Percentiles rank a stretch among this genome's conserved stretches.
phyloP scores from a whole-genome alignment of 2,888 invertebrate genomes.

The Oxyscelio sp. region DNA sequence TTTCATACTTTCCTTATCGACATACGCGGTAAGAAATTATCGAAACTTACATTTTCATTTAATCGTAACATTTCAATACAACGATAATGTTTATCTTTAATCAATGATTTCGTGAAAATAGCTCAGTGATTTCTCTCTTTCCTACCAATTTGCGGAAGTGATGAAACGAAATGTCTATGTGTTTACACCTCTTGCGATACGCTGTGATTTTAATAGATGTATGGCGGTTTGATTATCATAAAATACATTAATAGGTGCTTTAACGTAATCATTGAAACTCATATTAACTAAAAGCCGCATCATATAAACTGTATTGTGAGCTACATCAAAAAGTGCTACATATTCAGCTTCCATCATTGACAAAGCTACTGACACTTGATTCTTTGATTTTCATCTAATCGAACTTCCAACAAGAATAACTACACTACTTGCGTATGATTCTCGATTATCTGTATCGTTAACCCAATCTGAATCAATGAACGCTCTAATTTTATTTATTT shows the following conservation, averaged over 20 bases:
- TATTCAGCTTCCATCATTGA: conserved; percentile 51
- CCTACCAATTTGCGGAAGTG: conserved; percentile 30
- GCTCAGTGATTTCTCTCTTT: conserved; percentile 14
- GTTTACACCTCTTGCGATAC: conserved; percentile 31
- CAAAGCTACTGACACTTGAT: background rate
- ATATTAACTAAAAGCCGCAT: conserved; percentile 15
- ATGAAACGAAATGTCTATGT: conserved; percentile 20
- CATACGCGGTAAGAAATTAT: conserved; percentile 11
- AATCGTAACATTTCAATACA: conserved; percentile 18
- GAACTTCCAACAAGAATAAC: background rate
- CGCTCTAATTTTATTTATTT: conserved; percentile 36
- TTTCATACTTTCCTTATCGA: conserved; percentile 37
- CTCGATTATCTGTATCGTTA: conserved; percentile 1
- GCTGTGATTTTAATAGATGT: conserved; percentile 39
- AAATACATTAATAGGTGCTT: conserved; percentile 13
- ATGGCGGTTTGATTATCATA: conserved; percentile 11
- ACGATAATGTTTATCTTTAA: conserved; percentile 12
- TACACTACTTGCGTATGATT: conserved; percentile 33
- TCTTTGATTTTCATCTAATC: conserved; percentile 10
- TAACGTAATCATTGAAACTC: conserved; percentile 28
- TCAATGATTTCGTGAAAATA: conserved; percentile 38
- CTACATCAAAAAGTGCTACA: conserved; percentile 15
- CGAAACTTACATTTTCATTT: background rate
- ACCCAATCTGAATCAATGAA: conserved; percentile 73
- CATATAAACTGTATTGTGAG: conserved; percentile 28